Evolutionary conservation across 2,888 invertebrate genomes (phyloP), one percentile per base, ranked within the genome.

Genomic region (Melinaea menophilus): DNA sequence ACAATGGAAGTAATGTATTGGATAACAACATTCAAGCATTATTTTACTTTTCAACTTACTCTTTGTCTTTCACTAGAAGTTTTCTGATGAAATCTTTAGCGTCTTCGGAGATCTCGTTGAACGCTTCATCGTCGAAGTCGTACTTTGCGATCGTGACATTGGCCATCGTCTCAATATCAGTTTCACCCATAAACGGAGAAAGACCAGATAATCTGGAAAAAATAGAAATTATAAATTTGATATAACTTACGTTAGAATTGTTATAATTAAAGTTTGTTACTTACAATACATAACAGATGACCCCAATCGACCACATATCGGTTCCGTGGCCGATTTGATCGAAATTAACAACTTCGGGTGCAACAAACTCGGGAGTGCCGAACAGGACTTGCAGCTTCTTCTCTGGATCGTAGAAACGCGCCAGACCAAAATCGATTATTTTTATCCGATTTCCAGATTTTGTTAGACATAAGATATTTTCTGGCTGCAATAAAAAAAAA

Each of bases 281-380:
- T 97, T 92, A 99, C 99, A 99, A 92, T 64, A 99, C 98, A 84
- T 99, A 99, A 81, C 97, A 97, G 75, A 99, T 98, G 67, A 99
- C 99, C 55, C 99, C 99, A 34, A 99, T 95, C 61, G 98, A 98
- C 99, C 99, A 99, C 98, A 99, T 98, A 80, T 99, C 99, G 0
- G 99, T 98, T 7, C 96, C 96, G 79, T 95, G 98, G 63, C 97
- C 96, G 76, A 99, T 98, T 78, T 96, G 95, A 82, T 99, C 99
- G 85, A 99, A 99, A 91, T 99, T 99, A 51, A 99, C 98, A 35
- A 99, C 98, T 92, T 99, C 99, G 0, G 99, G 99, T 0, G 99
- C 98, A 58, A 99, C 98, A 82, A 99, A 99, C 90, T 99, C 99
- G 0, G 99, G 99, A 0, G 99, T 99, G 1, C 99, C 99, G 80